A percentile compares a stretch with the other conserved stretches of the same genome.
Evolutionary conservation across 2,113 vertebrate species (phyloP).

Genomic region (Girardinichthys multiradiatus): DNA sequence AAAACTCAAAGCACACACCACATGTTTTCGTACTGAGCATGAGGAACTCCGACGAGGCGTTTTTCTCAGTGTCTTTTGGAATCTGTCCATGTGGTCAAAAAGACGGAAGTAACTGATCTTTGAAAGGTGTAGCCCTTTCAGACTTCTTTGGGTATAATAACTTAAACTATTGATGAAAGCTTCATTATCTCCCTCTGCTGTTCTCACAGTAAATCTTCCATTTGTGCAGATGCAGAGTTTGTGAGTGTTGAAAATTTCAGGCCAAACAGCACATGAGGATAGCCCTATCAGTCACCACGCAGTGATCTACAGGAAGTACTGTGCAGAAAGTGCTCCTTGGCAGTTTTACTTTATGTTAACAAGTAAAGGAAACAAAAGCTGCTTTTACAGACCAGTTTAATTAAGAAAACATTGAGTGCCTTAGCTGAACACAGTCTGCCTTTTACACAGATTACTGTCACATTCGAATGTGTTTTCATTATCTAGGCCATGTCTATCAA

Average conservation of each 20-base stretch:
- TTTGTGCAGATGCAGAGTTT: conserved; percentile 21
- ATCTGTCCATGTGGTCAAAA: conserved; percentile 41
- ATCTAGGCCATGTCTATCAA: conserved; percentile 43
- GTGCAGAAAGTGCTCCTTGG: conserved; percentile 29
- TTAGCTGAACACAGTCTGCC: conserved; percentile 55
- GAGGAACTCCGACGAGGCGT: conserved; percentile 23
- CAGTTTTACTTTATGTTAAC: conserved; percentile 55
- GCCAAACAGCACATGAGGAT: conserved; percentile 19
- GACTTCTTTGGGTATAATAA: conserved; percentile 55
- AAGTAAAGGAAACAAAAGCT: conserved; percentile 54
- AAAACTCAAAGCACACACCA: conserved; percentile 13
- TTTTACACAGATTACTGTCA: conserved; percentile 69
- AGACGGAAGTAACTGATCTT: neutral
- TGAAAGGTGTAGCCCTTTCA: conserved; percentile 45
- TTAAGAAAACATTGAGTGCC: conserved; percentile 65
- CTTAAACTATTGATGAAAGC: conserved; percentile 53
- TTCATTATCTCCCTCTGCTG: conserved; percentile 39
- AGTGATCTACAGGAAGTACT: conserved; percentile 36
- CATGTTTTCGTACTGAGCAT: conserved; percentile 25
- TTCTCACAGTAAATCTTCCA: conserved; percentile 11
- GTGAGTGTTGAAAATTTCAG: conserved; percentile 30
- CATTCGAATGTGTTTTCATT: conserved; percentile 64
- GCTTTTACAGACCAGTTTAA: conserved; percentile 59
- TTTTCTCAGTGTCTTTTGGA: conserved; percentile 36
- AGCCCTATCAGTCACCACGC: conserved; percentile 42